These are phyloP conservation scores for Tragelaphus strepsiceros DNA, from an alignment of 2,113 vertebrate species.

Conservation along the genomic window DNA sequence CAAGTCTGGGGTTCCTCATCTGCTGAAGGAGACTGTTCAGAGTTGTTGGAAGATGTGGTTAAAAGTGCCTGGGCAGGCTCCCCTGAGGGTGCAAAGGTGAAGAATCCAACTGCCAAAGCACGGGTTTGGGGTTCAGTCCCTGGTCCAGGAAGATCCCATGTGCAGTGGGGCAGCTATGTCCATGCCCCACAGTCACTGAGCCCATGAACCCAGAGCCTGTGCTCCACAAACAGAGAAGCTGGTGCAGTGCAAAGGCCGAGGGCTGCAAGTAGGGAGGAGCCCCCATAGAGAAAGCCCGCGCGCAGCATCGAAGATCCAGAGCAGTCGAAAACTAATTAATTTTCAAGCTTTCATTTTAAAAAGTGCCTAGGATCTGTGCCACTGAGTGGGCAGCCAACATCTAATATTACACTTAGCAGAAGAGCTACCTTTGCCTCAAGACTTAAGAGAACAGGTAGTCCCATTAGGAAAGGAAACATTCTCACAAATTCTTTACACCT, in stretches of 20 bases:
- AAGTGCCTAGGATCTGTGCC: neutral
- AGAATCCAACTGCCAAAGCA: neutral
- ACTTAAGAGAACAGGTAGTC: neutral
- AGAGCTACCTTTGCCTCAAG: neutral
- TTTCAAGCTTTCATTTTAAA: neutral
- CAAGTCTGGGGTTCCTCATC: neutral
- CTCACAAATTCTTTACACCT: neutral
- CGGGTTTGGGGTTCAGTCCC: rapidly evolving
- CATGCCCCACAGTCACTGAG: neutral
- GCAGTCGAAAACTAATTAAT: neutral
- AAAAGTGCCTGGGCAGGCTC: neutral
- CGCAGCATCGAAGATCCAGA: neutral
- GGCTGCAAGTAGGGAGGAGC: neutral
- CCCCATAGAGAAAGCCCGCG: neutral
- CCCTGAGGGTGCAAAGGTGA: neutral
- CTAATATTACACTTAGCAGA: neutral
- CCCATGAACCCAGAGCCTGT: neutral
- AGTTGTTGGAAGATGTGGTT: neutral
- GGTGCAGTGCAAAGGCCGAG: neutral
- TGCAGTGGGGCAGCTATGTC: neutral
- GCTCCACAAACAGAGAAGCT: neutral
- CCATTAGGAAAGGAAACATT: neutral
- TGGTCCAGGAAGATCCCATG: neutral
- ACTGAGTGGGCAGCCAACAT: neutral
- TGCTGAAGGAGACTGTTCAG: neutral